These are phyloP conservation scores for Cantharis rustica DNA, from an alignment of 2,888 invertebrate species.

Conservation along the genomic window DNA sequence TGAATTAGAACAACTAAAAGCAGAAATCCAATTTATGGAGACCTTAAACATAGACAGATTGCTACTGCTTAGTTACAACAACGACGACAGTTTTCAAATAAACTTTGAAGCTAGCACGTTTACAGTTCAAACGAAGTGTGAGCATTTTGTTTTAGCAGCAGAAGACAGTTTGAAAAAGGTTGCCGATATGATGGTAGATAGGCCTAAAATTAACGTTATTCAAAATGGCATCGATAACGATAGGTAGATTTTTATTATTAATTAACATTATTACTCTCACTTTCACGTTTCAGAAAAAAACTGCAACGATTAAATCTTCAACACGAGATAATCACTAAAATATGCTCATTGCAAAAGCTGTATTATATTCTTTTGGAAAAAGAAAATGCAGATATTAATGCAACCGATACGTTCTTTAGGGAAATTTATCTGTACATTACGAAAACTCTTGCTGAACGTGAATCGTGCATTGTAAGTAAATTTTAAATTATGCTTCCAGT, in stretches of 20 bases:
- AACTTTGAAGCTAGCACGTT: slow-evolving; percentile 12
- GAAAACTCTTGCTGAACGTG: slow-evolving; percentile 1
- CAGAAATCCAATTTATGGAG: slow-evolving; percentile 59
- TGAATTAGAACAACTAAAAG: slow-evolving; percentile 60
- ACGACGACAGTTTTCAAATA: slow-evolving; percentile 11
- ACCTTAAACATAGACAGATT: slow-evolving; percentile 27
- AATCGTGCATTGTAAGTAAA: slow-evolving; percentile 17
- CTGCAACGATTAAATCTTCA: slow-evolving; percentile 1
- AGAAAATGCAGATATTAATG: slow-evolving; percentile 16
- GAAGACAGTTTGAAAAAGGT: not conserved
- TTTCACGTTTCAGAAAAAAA: slow-evolving; percentile 3
- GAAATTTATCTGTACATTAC: slow-evolving; percentile 22
- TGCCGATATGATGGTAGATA: slow-evolving; percentile 5
- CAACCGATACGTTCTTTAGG: slow-evolving; percentile 26
- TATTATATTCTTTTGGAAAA: not conserved
- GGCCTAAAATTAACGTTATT: slow-evolving; percentile 1
- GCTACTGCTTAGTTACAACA: slow-evolving; percentile 9
- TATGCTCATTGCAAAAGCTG: slow-evolving; percentile 3
- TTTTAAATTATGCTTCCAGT: not conserved
- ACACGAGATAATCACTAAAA: slow-evolving; percentile 3
- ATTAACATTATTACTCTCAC: not conserved
- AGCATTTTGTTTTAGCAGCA: not conserved
- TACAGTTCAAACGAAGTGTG: slow-evolving; percentile 5
- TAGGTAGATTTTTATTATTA: slow-evolving; percentile 5
- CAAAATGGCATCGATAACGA: not conserved